phyloP scores from a whole-genome alignment of 2,888 invertebrate species.

The Ecdyonurus torrentis region DNA sequence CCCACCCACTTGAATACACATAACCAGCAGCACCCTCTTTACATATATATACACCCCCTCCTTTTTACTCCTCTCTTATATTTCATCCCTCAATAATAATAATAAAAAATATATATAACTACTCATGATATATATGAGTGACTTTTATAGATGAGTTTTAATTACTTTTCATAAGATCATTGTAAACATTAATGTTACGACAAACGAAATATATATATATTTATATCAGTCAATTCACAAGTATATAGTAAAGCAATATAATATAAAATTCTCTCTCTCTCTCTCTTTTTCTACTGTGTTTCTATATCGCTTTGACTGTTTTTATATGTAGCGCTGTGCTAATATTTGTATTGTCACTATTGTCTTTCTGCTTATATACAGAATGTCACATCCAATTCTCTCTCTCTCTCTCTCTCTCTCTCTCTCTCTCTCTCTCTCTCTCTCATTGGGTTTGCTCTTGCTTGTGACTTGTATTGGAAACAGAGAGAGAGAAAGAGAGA shows the following conservation, averaged over 20 bases:
- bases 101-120: neutral
- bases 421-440: too few species aligned
- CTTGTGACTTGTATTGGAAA: too few species aligned
- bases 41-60: too few species aligned
- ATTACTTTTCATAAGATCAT: conserved; percentile 1
- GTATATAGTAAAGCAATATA: neutral
- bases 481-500: too few species aligned
- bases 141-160: neutral
- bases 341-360: neutral
- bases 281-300: too few species aligned
- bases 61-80: neutral
- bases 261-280: neutral
- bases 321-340: neutral
- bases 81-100: neutral
- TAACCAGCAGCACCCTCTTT: neutral
- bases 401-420: too few species aligned
- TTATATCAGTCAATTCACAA: too few species aligned
- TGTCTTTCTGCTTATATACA: neutral
- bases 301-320: neutral
- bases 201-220: neutral
- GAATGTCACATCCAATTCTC: neutral
- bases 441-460: too few species aligned
- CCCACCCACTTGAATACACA: neutral
- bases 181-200: neutral
- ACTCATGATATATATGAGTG: too few species aligned